These are phyloP conservation scores for Grantiella picta DNA, from an alignment of 2,113 vertebrate genomes.

Conservation along the genomic window DNA sequence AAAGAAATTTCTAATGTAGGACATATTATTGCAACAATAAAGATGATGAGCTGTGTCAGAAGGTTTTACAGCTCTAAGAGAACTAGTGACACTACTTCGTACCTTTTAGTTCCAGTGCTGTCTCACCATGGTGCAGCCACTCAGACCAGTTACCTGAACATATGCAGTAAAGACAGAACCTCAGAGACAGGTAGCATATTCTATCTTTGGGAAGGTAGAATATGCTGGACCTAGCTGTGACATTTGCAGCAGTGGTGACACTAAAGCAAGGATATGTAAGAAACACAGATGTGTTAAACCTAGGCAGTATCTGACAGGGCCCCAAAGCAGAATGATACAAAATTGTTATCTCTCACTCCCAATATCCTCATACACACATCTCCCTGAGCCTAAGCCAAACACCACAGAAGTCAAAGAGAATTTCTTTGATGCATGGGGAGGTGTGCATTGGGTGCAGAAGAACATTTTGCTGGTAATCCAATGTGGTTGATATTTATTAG, in stretches of 20 bases:
- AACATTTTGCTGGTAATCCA: neutral
- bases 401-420: neutral
- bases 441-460: neutral
- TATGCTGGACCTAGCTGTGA: neutral
- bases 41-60: neutral
- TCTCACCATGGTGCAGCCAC: neutral
- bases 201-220: neutral
- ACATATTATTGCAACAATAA: neutral
- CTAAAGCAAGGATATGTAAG: fast-evolving
- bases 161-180: neutral
- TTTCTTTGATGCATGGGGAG: neutral
- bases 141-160: neutral
- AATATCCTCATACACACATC: fast-evolving
- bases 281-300: neutral
- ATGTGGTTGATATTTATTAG: neutral
- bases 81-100: neutral
- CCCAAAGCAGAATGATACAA: neutral
- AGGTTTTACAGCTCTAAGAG: neutral
- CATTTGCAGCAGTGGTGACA: neutral
- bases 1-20: neutral
- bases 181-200: too few species aligned
- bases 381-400: neutral
- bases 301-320: neutral
- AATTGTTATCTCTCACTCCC: neutral
- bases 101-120: neutral